A percentile compares a stretch with the other conserved stretches of the same genome.
Conservation (phyloP, 2,797 vertebrate genomes). For the Trichosurus vulpecula region DNA sequence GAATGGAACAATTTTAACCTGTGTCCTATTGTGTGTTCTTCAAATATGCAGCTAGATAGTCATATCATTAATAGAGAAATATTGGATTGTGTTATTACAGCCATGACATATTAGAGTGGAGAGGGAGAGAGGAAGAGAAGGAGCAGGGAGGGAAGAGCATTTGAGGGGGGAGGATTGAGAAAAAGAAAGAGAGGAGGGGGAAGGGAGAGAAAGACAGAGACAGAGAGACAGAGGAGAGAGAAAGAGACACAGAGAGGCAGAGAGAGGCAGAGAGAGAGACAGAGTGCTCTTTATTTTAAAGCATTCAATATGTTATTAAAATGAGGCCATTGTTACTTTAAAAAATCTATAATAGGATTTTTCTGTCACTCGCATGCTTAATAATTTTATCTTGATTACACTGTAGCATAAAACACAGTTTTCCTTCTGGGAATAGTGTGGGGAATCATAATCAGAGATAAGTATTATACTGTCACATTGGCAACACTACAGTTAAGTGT, state of each 20-base stretch:
- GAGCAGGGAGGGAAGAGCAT: neutral
- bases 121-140: neutral
- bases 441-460: constrained; percentile 33
- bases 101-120: neutral
- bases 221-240: neutral
- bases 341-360: constrained; percentile 13
- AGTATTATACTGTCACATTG: neutral
- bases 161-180: neutral
- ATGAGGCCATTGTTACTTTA: neutral
- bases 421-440: constrained; percentile 26
- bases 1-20: neutral
- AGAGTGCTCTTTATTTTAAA: neutral
- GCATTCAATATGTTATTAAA: constrained; percentile 50
- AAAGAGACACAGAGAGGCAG: neutral
- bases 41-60: fast-evolving
- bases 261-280: neutral
- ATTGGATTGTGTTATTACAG: neutral
- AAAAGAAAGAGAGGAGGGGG: too few species aligned
- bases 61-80: neutral
- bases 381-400: constrained; percentile 57
- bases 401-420: constrained; percentile 19
- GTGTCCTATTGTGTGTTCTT: neutral
- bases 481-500: constrained; percentile 10
- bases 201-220: neutral
- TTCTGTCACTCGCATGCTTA: neutral